Evolutionary conservation across 2,888 invertebrate genomes (phyloP), one percentile per base, ranked within the genome.

Genomic region (Gerosis bhagava): DNA sequence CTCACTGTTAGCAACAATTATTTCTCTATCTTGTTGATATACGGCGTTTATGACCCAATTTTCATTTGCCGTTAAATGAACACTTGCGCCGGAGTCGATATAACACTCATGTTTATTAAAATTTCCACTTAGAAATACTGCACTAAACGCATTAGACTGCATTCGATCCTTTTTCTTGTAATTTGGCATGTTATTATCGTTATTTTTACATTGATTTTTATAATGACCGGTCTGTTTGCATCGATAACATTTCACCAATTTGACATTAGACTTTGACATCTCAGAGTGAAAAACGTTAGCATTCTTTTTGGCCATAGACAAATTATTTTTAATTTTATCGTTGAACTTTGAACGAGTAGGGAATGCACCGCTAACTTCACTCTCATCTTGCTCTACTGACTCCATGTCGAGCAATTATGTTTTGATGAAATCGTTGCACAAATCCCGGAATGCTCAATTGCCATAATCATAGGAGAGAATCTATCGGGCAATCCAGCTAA

Each of bases 1-100:
- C 25, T 45, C 31, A 39, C 22, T 47, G 16, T 65, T 62, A 29
- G 63, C 63, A 12, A 59, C 59, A n/a, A 62, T 34, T 25, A 63
- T 63, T 21, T 60, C 54, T 29, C 56, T 54, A 1, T 11, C 3
- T 26, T 26, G 10, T 4, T 4, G 11, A n/a, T 26, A 26, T 6
- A 3, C 2, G 2, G 26, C 36, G 49, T n/a, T 15, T n/a, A 11
- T 11, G 6, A 26, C n/a, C 34, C 6, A 24, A 19, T 12, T 24
- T 36, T 12, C 24, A 21, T 36, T 22, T 8, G 44, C 8, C 0
- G 31, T 34, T 11, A 51, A 5, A 25, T 54, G 56, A 0, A 22
- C 35, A 24, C 59, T 57, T 0, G 54, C 56, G 1, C 54, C 51
- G 8, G 45, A 40, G n/a, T 54, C 50, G 0, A 55, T 36, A 32